A percentile compares a stretch with the other conserved stretches of the same genome.
phyloP scores from a whole-genome alignment of 2,113 vertebrate species.

The Notiomystis cincta region DNA sequence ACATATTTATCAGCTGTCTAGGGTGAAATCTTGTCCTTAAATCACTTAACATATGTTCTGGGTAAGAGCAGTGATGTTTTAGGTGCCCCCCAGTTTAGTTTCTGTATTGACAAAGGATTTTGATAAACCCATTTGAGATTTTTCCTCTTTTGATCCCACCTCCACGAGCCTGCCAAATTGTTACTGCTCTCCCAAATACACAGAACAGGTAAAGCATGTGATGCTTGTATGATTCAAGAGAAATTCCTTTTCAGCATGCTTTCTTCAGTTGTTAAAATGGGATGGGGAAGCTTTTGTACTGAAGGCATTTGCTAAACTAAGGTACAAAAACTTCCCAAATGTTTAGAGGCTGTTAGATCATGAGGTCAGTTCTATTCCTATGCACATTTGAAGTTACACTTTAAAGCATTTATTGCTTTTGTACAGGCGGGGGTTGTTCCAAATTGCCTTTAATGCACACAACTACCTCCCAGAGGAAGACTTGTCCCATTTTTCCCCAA shows the following conservation, averaged over 20 bases:
- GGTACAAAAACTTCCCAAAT: neutral
- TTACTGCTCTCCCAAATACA: neutral
- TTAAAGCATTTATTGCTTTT: conserved; percentile 18
- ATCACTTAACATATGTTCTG: neutral
- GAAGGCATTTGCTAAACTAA: neutral
- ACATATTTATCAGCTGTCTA: neutral
- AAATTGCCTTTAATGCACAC: conserved; percentile 71
- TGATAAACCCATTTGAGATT: neutral
- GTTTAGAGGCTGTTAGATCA: neutral
- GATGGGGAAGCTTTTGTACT: neutral
- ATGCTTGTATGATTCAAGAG: neutral
- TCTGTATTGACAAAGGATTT: conserved; percentile 43
- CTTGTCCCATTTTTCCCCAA: conserved; percentile 73
- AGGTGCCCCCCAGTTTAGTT: neutral
- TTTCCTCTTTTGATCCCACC: neutral
- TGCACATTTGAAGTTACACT: neutral
- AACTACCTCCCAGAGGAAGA: conserved; percentile 86
- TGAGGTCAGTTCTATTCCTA: neutral
- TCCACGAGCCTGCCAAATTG: neutral
- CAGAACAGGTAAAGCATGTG: neutral
- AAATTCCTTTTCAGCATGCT: neutral
- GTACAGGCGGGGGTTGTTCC: neutral
- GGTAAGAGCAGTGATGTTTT: neutral
- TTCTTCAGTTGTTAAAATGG: neutral
- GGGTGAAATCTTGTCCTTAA: neutral